Conservation (phyloP, 2,797 vertebrate genomes). For the Uromys caudimaculatus region DNA sequence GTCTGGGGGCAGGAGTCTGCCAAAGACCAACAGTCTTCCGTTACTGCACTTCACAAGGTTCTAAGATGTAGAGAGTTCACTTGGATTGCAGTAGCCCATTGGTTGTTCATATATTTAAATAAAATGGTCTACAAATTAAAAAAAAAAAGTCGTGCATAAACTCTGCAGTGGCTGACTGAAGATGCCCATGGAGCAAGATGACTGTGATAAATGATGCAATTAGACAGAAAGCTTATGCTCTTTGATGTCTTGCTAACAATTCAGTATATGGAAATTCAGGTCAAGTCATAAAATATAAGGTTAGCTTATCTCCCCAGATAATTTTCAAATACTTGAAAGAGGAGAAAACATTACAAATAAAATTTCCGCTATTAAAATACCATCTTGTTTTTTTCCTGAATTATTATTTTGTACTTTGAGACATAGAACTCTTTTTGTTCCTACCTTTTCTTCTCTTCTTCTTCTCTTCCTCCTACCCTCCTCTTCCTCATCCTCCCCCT, state of each 20-base stretch:
- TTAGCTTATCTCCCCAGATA: background rate
- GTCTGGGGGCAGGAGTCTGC: constrained; percentile 83
- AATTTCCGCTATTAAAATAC: constrained; percentile 15
- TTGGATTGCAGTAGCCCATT: constrained; percentile 85
- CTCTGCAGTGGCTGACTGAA: background rate
- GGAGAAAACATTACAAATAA: background rate
- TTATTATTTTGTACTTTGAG: background rate
- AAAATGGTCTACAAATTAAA: constrained; percentile 86
- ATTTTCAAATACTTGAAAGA: background rate
- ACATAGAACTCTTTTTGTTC: background rate
- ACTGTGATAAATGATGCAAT: constrained; percentile 17
- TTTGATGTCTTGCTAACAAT: constrained; percentile 29
- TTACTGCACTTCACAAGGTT: constrained; percentile 83
- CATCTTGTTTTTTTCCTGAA: background rate
- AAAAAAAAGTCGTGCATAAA: background rate
- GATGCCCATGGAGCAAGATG: background rate
- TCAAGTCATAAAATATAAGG: background rate
- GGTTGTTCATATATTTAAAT: constrained; percentile 85
- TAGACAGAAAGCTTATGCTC: background rate
- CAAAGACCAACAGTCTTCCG: constrained; percentile 82
- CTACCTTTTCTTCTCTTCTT: background rate
- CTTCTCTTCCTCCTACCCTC: too few relatives aligned
- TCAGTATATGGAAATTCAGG: background rate
- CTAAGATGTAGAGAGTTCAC: constrained; percentile 83
- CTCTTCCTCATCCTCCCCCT: too few relatives aligned